These are phyloP conservation scores for Bos taurus DNA, from an alignment of 2,113 vertebrate species.

Conservation along the genomic window DNA sequence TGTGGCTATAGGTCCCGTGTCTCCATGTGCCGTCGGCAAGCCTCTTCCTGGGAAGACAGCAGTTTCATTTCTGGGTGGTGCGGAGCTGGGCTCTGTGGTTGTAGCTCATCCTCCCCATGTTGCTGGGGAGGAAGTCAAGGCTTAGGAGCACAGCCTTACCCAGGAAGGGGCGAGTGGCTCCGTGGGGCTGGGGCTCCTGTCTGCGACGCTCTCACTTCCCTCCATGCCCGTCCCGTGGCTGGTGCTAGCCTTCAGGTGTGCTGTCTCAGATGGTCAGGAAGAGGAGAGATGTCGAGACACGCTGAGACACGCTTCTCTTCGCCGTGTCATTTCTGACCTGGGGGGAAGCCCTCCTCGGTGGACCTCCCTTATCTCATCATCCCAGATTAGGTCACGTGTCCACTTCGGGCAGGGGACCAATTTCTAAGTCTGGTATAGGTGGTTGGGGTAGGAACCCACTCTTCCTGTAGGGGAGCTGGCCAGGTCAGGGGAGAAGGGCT, in stretches of 20 bases:
- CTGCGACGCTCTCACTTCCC: too few relatives aligned
- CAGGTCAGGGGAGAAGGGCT: not conserved
- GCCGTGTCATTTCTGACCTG: not conserved
- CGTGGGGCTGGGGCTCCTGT: not conserved
- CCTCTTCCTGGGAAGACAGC: not conserved
- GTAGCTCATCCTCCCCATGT: not conserved
- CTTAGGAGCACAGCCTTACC: not conserved
- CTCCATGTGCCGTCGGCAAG: not conserved
- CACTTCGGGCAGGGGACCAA: not conserved
- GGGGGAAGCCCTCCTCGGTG: not conserved
- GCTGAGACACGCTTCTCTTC: not conserved
- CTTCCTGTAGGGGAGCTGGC: not conserved
- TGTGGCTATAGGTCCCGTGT: not conserved
- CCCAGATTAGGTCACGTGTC: not conserved
- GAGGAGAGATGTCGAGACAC: not conserved
- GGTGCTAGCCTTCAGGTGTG: not conserved
- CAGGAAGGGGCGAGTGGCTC: not conserved
- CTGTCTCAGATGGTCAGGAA: rapidly evolving
- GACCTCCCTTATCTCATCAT: not conserved
- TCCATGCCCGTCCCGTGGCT: rapidly evolving
- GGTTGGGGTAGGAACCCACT: not conserved
- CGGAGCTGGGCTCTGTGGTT: rapidly evolving
- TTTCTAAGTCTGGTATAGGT: not conserved
- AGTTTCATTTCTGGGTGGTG: not conserved
- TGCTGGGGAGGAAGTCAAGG: not conserved